Percentiles rank a stretch among this genome's conserved stretches.
Conservation (phyloP, 2,113 vertebrate genomes). For the Heterotilapia buettikoferi region DNA sequence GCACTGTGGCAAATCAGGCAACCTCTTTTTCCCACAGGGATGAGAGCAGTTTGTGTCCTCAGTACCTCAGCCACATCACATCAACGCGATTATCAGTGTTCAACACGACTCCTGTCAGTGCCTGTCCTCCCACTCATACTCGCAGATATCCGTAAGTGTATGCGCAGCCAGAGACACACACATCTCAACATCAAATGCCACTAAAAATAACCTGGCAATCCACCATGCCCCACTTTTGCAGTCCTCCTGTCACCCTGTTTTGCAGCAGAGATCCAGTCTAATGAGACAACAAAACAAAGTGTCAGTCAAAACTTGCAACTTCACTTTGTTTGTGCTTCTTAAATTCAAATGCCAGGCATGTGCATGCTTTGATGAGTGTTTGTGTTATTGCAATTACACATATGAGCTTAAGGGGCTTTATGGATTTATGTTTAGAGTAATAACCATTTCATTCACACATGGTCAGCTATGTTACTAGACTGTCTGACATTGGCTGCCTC, state of each 20-base stretch:
- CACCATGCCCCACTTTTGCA: slow-evolving; percentile 56
- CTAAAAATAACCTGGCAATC: slow-evolving; percentile 64
- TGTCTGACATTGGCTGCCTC: not conserved
- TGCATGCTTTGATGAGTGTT: not conserved
- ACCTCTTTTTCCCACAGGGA: slow-evolving; percentile 1
- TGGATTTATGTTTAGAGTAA: not conserved
- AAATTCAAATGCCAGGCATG: not conserved
- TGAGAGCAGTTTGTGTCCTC: slow-evolving; percentile 21
- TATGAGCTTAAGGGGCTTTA: not conserved
- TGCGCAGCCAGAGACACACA: not conserved
- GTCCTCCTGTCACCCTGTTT: slow-evolving; percentile 29
- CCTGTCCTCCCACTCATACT: slow-evolving; percentile 46
- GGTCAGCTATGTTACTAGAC: not conserved
- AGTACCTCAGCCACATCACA: slow-evolving; percentile 8
- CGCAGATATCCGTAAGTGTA: not conserved
- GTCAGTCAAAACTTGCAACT: slow-evolving; percentile 25
- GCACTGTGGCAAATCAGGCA: slow-evolving; percentile 1
- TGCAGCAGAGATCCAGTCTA: slow-evolving; percentile 35
- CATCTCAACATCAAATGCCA: slow-evolving; percentile 32
- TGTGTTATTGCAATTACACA: not conserved
- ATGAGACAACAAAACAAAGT: slow-evolving; percentile 50
- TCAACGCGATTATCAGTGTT: slow-evolving; percentile 47
- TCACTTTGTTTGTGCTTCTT: not conserved
- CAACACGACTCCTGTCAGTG: slow-evolving; percentile 42
- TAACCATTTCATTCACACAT: not conserved